A percentile compares a stretch with the other conserved stretches of the same genome.
Conservation (phyloP, 2,797 vertebrate species). For the Coreius guichenoti region DNA sequence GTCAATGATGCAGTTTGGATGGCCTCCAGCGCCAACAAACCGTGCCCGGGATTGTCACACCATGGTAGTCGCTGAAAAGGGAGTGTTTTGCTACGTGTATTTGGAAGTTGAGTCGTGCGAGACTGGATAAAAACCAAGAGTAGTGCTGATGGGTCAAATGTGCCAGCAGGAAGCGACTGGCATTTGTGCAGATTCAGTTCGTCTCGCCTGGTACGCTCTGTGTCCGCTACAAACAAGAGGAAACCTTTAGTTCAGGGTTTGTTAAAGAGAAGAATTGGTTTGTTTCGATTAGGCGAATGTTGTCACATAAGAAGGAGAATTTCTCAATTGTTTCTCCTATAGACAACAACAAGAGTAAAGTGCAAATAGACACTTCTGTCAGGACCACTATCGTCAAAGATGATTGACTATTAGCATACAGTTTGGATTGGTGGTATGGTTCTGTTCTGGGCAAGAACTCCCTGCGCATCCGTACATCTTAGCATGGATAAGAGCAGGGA, state of each 20-base stretch:
- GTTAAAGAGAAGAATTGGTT: slow-evolving; percentile 13
- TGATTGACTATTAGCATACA: no score
- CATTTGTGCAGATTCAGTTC: slow-evolving; percentile 66
- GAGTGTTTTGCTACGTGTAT: slow-evolving; percentile 69
- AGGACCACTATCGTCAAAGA: no score
- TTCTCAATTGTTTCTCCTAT: not conserved
- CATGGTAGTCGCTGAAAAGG: slow-evolving; percentile 67
- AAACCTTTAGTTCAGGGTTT: slow-evolving; percentile 15
- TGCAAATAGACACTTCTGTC: not conserved
- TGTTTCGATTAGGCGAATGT: not conserved
- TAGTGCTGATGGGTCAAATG: slow-evolving; percentile 61
- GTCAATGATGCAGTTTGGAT: slow-evolving; percentile 70
- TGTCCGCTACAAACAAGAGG: slow-evolving; percentile 2
- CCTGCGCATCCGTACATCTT: no score
- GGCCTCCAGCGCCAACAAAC: slow-evolving; percentile 57
- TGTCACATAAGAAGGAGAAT: not conserved
- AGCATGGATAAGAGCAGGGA: no score
- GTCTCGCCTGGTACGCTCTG: slow-evolving; percentile 55
- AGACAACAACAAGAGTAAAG: not conserved
- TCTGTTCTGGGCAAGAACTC: no score
- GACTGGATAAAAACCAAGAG: slow-evolving; percentile 53
- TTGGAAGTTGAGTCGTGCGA: slow-evolving; percentile 60
- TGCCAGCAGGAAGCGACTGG: slow-evolving; percentile 70
- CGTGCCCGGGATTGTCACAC: slow-evolving; percentile 65
- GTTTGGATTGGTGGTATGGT: no score